These are phyloP conservation scores for Drosophila kepulauana DNA, from an alignment of 1,140 invertebrate genomes.

Conservation along the genomic window DNA sequence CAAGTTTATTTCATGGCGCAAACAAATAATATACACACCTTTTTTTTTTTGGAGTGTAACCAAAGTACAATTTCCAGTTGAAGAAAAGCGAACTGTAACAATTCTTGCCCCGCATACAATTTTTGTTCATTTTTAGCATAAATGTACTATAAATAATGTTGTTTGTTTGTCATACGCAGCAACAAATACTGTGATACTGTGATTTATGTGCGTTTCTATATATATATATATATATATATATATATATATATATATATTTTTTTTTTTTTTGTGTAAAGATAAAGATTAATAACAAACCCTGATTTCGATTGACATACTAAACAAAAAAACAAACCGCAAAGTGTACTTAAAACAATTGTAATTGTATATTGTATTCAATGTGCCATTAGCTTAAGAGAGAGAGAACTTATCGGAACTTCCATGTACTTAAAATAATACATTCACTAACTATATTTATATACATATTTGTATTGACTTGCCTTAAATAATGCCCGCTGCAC, in stretches of 20 bases:
- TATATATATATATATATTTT: neutral
- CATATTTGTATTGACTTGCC: neutral
- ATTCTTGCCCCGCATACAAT: constrained; percentile 56
- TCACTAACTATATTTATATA: constrained; percentile 6
- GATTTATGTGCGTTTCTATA: constrained; percentile 30
- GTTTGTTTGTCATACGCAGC: constrained; percentile 53
- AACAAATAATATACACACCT: neutral
- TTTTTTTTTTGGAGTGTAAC: constrained; percentile 51
- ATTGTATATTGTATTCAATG: constrained; percentile 65
- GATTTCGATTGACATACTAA: constrained; percentile 24
- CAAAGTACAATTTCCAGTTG: constrained; percentile 58
- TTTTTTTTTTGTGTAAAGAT: constrained; percentile 7
- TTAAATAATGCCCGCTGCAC: too few relatives aligned
- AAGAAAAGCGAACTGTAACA: constrained; percentile 16
- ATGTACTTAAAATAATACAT: constrained; percentile 41
- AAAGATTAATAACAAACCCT: constrained; percentile 22
- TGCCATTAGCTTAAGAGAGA: constrained; percentile 76
- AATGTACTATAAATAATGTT: constrained; percentile 15
- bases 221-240: constrained; percentile 1
- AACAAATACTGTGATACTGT: constrained; percentile 78
- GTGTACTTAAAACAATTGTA: constrained; percentile 62
- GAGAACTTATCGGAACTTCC: constrained; percentile 42
- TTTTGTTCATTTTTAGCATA: neutral
- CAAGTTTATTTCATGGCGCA: constrained; percentile 11
- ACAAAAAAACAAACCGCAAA: constrained; percentile 27